Percentiles rank a stretch among this genome's conserved stretches.
Conservation (phyloP, 2,113 vertebrate genomes). For the Sander vitreus region DNA sequence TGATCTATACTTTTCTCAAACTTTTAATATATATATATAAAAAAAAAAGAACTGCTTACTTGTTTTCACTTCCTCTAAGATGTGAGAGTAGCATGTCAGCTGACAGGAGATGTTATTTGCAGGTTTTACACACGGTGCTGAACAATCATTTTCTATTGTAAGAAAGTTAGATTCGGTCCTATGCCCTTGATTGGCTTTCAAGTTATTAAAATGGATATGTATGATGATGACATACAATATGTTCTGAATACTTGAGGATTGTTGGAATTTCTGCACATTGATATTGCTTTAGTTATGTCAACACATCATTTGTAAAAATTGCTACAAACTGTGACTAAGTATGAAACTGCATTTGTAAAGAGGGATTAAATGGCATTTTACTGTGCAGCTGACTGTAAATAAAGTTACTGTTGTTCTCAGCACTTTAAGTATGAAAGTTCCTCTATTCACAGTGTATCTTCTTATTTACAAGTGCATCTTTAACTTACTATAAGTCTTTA, state of each 20-base stretch:
- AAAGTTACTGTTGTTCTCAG: neutral
- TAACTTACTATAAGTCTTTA: neutral
- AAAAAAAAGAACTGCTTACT: neutral
- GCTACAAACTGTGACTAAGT: neutral
- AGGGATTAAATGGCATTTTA: neutral
- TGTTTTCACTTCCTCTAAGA: slow-evolving; percentile 45
- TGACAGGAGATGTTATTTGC: neutral
- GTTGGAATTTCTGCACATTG: slow-evolving; percentile 20
- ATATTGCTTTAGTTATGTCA: slow-evolving; percentile 15
- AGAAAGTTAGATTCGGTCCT: neutral
- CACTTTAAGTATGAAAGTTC: neutral
- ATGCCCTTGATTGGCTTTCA: neutral
- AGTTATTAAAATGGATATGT: neutral
- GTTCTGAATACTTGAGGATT: neutral
- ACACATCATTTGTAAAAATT: neutral
- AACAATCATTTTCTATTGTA: neutral
- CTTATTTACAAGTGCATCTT: neutral
- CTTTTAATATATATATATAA: neutral
- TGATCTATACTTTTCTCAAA: neutral
- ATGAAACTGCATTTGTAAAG: neutral
- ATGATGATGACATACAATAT: neutral
- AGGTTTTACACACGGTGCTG: neutral
- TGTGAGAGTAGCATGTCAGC: slow-evolving; percentile 11
- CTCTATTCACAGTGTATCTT: neutral
- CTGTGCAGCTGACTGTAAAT: neutral